Base-by-base conservation (phyloP, 1,140 invertebrate species). In the Sycobia sp. region DNA sequence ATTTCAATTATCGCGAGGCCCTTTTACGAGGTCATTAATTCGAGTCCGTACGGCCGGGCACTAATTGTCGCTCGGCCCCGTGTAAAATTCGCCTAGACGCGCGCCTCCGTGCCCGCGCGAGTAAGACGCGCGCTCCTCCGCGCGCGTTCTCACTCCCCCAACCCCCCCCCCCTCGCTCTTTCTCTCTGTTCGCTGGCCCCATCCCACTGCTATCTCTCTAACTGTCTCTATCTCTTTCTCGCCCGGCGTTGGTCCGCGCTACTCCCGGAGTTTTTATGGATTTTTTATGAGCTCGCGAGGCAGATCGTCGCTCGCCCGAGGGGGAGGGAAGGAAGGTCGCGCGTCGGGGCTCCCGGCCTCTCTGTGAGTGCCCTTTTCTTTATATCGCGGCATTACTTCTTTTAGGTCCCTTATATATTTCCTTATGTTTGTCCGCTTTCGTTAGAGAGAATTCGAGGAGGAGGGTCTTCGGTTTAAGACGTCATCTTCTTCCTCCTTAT, bases 11-110 rank as follows among this genome's bases (percentile, higher is more conserved):
- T 64, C 54, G 36, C 36, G 46, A 23, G 18, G 43, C 10, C 3
- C 34, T 25, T 64, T 50, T 64, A 64, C 47, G 62, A 56, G 44
- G 36, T 49, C 61, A 50, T 62, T 56, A 62, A 62, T 56, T 62
- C 29, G 36, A 25, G 46, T 29, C 43, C 44, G 14, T 39, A 38
- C 39, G 54, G 36, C 29, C 41, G 32, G n/a, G 20, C 54, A 25
- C 62, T 64, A 57, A 64, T 64, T 43, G 47, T 53, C 51, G 27
- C 20, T 11, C 34, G 4, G 0, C 13, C 2, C 14, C 20, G 39
- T 13, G 39, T 55, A 47, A 54, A 46, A 23, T 61, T 27, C 41
- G 20, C 59, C n/a, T n/a, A 25, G 56, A 38, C 22, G 14, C 29
- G 4, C 46, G 23, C 11, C 32, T 1, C 14, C 44, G 39, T 44